Evolutionary conservation across 2,888 invertebrate genomes (phyloP).

Genomic region (Neria commutata): DNA sequence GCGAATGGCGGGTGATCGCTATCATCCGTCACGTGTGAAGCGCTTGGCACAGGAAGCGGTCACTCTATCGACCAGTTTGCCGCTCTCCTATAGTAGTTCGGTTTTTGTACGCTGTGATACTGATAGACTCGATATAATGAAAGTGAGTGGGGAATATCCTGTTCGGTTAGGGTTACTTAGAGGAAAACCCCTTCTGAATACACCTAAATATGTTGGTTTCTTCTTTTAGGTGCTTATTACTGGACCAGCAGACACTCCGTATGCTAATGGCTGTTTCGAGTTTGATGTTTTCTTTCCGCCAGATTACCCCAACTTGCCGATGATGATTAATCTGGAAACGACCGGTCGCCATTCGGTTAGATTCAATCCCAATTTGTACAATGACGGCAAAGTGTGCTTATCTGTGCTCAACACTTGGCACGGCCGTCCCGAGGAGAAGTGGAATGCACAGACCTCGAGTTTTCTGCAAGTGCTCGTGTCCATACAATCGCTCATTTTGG

Average conservation of each 20-base stretch:
- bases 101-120: slow-evolving; percentile 96
- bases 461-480: slow-evolving; percentile 91
- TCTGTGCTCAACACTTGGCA: slow-evolving; percentile 97
- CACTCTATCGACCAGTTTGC: slow-evolving; percentile 88
- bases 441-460: slow-evolving; percentile 95
- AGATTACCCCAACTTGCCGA: slow-evolving; percentile 82
- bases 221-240: slow-evolving; percentile 80
- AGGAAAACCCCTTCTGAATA: background rate
- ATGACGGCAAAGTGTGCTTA: slow-evolving; percentile 94
- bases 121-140: slow-evolving; percentile 94
- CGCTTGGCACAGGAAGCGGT: slow-evolving; percentile 94
- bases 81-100: slow-evolving; percentile 89
- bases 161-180: background rate
- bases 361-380: slow-evolving; percentile 92
- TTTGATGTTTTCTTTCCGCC: slow-evolving; percentile 91
- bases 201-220: slow-evolving; percentile 12
- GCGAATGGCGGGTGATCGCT: slow-evolving; percentile 83
- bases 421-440: slow-evolving; percentile 94
- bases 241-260: slow-evolving; percentile 89
- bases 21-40: slow-evolving; percentile 86
- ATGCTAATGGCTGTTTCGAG: slow-evolving; percentile 90
- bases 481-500: slow-evolving; percentile 89
- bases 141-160: slow-evolving; percentile 65
- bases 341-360: slow-evolving; percentile 87
- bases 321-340: slow-evolving; percentile 90